These are phyloP conservation scores for Phrynosoma blainvillii DNA, from an alignment of 2,113 vertebrate species.

Conservation along the genomic window DNA sequence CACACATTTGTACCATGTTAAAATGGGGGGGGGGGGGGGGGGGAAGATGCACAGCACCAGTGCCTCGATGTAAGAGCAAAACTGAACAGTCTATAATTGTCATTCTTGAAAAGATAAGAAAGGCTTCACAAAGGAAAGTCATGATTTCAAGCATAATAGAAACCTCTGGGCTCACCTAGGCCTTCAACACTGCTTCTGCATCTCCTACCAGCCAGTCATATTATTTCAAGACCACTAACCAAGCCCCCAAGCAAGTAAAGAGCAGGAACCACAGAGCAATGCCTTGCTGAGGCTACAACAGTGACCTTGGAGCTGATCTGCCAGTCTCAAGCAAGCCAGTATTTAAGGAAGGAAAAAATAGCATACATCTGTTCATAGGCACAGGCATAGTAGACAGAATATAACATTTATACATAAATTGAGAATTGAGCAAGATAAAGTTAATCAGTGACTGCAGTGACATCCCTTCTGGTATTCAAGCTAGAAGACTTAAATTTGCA, in stretches of 20 bases:
- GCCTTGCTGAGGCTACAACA: too few relatives aligned
- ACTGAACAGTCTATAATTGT: neutral
- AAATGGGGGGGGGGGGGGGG: too few relatives aligned
- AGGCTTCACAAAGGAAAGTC: neutral
- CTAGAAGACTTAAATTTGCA: slow-evolving; percentile 10
- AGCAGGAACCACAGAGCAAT: too few relatives aligned
- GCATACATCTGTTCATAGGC: neutral
- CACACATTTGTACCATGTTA: neutral
- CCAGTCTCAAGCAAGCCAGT: neutral
- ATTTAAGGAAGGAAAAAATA: too few relatives aligned
- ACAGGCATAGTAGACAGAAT: too few relatives aligned
- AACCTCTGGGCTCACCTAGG: neutral
- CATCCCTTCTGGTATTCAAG: neutral
- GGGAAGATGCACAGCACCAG: too few relatives aligned
- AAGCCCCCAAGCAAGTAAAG: neutral
- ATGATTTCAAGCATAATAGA: neutral
- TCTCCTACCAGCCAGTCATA: neutral
- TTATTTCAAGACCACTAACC: neutral
- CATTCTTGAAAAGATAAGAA: too few relatives aligned
- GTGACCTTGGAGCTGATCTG: neutral
- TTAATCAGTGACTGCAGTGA: neutral
- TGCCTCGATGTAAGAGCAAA: neutral
- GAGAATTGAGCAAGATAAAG: neutral
- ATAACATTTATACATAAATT: neutral
- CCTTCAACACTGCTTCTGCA: neutral